A percentile compares a stretch with the other conserved stretches of the same genome.
These are phyloP conservation scores for Bombyx mandarina DNA, from an alignment of 1,140 invertebrate genomes.

Conservation along the genomic window DNA sequence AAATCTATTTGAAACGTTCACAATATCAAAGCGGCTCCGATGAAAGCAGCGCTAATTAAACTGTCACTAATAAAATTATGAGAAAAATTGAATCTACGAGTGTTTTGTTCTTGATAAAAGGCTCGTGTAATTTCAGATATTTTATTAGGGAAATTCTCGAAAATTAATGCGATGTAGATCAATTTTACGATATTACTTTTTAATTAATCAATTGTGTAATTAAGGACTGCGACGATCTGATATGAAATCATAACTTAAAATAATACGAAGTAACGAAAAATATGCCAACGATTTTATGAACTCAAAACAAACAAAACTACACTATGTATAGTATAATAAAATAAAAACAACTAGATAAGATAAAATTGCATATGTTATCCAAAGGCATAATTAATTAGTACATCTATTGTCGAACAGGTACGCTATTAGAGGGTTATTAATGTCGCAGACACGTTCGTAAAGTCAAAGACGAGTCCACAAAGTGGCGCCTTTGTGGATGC, in stretches of 20 bases:
- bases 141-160: conserved; percentile 9
- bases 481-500: conserved; percentile 53
- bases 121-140: conserved; percentile 22
- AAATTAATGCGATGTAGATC: conserved; percentile 1
- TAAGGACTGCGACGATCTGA: too few relatives aligned
- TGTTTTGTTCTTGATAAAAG: conserved; percentile 30
- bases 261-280: too few relatives aligned
- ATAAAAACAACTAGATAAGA: too few relatives aligned
- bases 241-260: too few relatives aligned
- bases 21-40: conserved; percentile 61
- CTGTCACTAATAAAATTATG: conserved; percentile 67
- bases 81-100: conserved; percentile 52
- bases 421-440: conserved; percentile 61
- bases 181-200: neutral
- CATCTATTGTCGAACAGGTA: neutral
- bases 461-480: conserved; percentile 57
- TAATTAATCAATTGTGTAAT: too few relatives aligned
- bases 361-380: too few relatives aligned
- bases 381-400: too few relatives aligned
- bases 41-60: conserved; percentile 68
- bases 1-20: conserved; percentile 70
- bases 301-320: too few relatives aligned
- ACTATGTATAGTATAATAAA: too few relatives aligned
- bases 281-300: too few relatives aligned
- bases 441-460: conserved; percentile 46